phyloP scores from a whole-genome alignment of 92 coral and sea anemone genomes.

The Umimayanthus chanpuru region DNA sequence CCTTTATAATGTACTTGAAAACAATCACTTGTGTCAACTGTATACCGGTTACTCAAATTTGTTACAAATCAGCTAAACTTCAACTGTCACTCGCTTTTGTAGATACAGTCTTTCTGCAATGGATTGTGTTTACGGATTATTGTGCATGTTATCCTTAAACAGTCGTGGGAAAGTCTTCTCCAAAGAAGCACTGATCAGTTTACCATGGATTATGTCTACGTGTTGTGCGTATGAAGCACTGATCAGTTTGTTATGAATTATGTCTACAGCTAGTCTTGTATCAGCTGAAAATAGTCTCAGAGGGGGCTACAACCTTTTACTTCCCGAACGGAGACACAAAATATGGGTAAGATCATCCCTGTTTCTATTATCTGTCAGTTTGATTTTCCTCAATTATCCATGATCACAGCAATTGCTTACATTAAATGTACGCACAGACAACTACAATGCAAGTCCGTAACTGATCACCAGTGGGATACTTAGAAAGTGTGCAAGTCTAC shows the following conservation, averaged over 20 bases:
- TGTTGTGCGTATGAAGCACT: background rate
- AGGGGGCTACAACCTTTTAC: slow-evolving; percentile 92
- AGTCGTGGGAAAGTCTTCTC: background rate
- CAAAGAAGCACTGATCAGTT: background rate
- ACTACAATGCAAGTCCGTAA: too few species aligned
- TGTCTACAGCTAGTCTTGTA: slow-evolving; percentile 67
- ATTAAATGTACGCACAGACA: too few species aligned
- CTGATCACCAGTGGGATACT: too few species aligned
- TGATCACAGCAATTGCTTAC: too few species aligned
- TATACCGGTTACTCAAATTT: too few species aligned
- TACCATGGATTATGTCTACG: too few species aligned
- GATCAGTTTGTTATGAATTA: background rate
- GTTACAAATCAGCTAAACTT: too few species aligned
- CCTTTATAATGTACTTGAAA: too few species aligned
- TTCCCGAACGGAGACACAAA: slow-evolving; percentile 71
- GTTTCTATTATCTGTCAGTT: background rate
- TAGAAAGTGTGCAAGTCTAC: too few species aligned
- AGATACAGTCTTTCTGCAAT: background rate
- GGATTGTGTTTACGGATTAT: too few species aligned
- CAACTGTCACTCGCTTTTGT: background rate
- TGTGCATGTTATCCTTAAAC: background rate
- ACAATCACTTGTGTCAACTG: too few species aligned
- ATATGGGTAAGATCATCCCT: slow-evolving; percentile 52
- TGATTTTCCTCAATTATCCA: too few species aligned
- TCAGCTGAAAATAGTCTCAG: slow-evolving; percentile 87